phyloP scores from a whole-genome alignment of 2,113 vertebrate species.

The Pelodiscus sinensis region DNA sequence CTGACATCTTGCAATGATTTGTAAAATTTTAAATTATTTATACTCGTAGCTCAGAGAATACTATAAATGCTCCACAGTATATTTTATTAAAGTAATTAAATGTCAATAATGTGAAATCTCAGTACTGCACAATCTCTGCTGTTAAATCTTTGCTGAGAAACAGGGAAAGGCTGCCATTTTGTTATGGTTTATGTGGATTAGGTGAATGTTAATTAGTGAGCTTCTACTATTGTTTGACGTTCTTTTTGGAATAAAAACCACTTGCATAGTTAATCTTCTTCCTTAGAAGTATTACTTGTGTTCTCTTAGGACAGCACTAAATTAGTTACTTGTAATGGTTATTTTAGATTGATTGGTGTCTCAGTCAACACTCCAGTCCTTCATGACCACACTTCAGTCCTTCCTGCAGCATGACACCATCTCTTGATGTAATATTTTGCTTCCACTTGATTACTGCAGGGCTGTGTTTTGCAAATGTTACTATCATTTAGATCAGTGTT shows the following conservation, averaged over 20 bases:
- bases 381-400: neutral
- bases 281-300: neutral
- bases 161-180: neutral
- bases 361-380: neutral
- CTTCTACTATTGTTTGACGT: neutral
- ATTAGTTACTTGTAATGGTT: neutral
- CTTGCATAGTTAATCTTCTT: neutral
- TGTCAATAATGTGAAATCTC: neutral
- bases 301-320: neutral
- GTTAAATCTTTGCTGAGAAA: constrained; percentile 11
- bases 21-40: constrained; percentile 28
- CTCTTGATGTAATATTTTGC: neutral
- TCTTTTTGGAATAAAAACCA: neutral
- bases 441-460: neutral
- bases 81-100: constrained; percentile 5
- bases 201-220: constrained; percentile 17
- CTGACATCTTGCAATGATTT: constrained; percentile 34
- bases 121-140: constrained; percentile 10
- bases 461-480: neutral
- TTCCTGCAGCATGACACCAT: neutral
- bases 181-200: constrained; percentile 11
- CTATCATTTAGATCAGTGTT: neutral
- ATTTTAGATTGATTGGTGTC: neutral
- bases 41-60: neutral
- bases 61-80: neutral